phyloP scores from a whole-genome alignment of 2,797 vertebrate genomes.

The Carcharodon carcharias region DNA sequence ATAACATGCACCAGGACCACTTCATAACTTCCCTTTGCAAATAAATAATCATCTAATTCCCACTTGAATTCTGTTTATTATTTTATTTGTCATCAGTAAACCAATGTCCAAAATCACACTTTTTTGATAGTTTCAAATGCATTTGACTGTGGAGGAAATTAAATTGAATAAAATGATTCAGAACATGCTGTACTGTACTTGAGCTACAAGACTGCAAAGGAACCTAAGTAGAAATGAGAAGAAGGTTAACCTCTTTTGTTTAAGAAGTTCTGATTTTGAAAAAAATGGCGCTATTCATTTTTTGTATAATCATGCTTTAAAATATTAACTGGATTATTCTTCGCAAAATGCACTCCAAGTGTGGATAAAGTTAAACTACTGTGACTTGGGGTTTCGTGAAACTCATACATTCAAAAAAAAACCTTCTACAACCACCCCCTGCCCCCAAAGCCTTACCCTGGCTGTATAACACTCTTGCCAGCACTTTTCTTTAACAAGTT shows the following conservation, averaged over 20 bases:
- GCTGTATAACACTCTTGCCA: not conserved
- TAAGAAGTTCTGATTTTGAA: not conserved
- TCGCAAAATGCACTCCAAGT: not conserved
- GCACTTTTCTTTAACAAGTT: not conserved
- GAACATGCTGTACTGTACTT: not conserved
- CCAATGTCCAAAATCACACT: not conserved
- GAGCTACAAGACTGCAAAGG: too few species aligned
- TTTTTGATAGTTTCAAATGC: conserved; percentile 1
- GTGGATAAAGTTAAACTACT: not conserved
- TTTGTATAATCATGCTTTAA: not conserved
- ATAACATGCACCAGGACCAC: not conserved
- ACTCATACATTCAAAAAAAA: not conserved
- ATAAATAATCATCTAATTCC: not conserved
- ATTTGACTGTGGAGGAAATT: not conserved
- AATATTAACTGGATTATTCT: not conserved
- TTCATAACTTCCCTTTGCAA: not conserved
- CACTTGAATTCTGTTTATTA: not conserved
- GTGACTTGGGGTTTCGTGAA: not conserved
- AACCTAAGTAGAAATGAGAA: not conserved
- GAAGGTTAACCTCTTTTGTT: not conserved
- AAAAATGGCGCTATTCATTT: not conserved
- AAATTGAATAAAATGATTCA: not conserved
- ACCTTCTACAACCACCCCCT: too few species aligned
- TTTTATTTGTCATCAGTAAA: not conserved
- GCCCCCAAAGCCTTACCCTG: not conserved